A percentile compares a stretch with the other conserved stretches of the same genome.
Evolutionary conservation across 2,888 invertebrate genomes (phyloP).

Genomic region (Heteromurus nitidus): DNA sequence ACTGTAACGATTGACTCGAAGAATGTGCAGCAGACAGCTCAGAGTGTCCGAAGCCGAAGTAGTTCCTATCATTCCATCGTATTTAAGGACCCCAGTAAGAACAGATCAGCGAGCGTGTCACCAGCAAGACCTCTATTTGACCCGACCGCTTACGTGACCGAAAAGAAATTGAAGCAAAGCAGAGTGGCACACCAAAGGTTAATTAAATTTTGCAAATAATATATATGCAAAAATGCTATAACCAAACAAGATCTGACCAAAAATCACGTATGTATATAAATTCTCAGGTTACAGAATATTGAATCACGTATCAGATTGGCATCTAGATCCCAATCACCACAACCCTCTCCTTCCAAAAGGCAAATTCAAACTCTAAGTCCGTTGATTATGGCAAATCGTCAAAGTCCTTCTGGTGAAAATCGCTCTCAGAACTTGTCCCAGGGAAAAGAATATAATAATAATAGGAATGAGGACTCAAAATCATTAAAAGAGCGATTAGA

Average conservation of each 20-base stretch:
- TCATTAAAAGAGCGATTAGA: constrained; percentile 5
- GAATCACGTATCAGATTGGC: constrained; percentile 38
- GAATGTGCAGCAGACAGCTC: neutral
- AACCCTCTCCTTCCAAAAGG: constrained; percentile 7
- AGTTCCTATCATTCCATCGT: constrained; percentile 15
- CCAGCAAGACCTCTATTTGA: constrained; percentile 59
- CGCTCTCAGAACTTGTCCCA: too few relatives aligned
- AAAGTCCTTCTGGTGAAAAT: neutral
- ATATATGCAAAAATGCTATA: too few relatives aligned
- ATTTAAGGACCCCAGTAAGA: neutral
- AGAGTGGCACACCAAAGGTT: constrained; percentile 64
- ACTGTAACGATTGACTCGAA: neutral
- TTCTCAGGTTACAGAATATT: constrained; percentile 52
- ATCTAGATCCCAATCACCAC: constrained; percentile 24
- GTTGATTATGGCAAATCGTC: neutral
- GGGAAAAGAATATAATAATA: neutral
- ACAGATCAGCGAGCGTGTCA: too few relatives aligned
- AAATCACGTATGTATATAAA: constrained; percentile 5
- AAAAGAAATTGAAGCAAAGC: constrained; percentile 68
- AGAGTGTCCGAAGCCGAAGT: constrained; percentile 32
- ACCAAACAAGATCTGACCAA: too few relatives aligned
- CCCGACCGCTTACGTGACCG: constrained; percentile 71
- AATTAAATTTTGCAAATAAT: constrained; percentile 2
- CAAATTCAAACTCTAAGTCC: neutral
- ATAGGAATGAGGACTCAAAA: neutral